Percentiles rank a stretch among this genome's conserved stretches.
Conservation (phyloP, 1,140 invertebrate genomes). For the Zaprionus capensis region DNA sequence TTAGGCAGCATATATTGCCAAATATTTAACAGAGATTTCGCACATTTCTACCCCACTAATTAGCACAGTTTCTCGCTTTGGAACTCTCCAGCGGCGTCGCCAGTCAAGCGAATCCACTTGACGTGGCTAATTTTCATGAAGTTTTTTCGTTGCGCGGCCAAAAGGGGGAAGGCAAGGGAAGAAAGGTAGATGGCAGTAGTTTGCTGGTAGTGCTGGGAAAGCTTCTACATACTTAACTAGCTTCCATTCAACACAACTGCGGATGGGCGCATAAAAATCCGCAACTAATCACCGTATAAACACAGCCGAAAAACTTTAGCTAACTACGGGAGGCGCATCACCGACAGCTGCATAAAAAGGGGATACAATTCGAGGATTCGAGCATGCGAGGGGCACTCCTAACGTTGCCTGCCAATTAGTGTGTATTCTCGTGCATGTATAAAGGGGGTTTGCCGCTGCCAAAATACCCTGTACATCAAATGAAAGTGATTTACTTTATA, state of each 20-base stretch:
- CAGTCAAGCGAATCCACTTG: constrained; percentile 24
- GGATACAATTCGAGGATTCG: constrained; percentile 32
- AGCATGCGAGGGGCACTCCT: constrained; percentile 22
- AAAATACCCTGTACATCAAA: constrained; percentile 7
- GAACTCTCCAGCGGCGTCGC: constrained; percentile 5
- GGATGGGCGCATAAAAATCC: constrained; percentile 51
- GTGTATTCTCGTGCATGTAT: constrained; percentile 14
- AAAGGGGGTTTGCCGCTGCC: not conserved
- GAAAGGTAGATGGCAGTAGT: not conserved
- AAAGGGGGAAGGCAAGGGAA: not conserved
- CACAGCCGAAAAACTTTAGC: constrained; percentile 54
- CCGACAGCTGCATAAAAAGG: constrained; percentile 34
- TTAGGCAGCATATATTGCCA: constrained; percentile 27
- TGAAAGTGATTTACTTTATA: not conserved
- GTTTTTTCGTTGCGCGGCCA: not conserved
- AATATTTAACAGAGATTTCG: constrained; percentile 51
- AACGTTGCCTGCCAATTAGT: constrained; percentile 35
- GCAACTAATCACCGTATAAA: constrained; percentile 62
- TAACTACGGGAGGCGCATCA: constrained; percentile 38
- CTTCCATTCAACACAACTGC: constrained; percentile 20
- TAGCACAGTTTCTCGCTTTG: constrained; percentile 17
- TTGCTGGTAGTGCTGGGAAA: too few species aligned
- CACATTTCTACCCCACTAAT: constrained; percentile 50
- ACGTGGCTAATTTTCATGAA: constrained; percentile 40
- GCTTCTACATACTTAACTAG: constrained; percentile 39